Evolutionary conservation across 2,113 vertebrate species (phyloP).

Genomic region (Colaptes auratus): DNA sequence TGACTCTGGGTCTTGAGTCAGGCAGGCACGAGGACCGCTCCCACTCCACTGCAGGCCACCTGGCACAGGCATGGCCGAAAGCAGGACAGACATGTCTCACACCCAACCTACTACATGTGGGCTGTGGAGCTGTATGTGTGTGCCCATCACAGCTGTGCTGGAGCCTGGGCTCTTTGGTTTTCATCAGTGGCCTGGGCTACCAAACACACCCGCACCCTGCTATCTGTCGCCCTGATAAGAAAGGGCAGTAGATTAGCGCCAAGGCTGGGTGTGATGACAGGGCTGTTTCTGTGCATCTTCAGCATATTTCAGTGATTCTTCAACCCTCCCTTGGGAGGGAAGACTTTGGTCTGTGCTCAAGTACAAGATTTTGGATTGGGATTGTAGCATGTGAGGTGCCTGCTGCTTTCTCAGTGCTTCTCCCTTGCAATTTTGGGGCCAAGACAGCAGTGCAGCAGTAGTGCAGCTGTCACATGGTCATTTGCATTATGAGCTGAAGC

Average conservation of each 20-base stretch:
- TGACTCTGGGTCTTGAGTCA: neutral
- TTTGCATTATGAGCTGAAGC: neutral
- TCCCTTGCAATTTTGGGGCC: neutral
- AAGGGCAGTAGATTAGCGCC: neutral
- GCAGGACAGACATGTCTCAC: neutral
- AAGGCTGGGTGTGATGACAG: neutral
- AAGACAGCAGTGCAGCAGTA: neutral
- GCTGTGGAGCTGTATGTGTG: accelerated
- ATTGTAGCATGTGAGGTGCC: neutral
- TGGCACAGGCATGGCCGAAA: neutral
- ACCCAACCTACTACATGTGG: neutral
- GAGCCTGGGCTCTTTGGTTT: neutral
- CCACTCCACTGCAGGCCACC: neutral
- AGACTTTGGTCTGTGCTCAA: neutral
- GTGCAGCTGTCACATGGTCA: neutral
- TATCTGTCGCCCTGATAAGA: neutral
- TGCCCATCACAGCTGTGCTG: neutral
- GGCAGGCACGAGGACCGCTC: neutral
- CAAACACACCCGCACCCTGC: neutral
- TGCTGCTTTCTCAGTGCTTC: neutral
- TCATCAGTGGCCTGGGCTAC: neutral
- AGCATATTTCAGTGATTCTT: neutral
- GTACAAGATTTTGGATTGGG: neutral
- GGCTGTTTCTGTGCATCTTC: neutral
- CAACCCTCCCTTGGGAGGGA: neutral